A percentile compares a stretch with the other conserved stretches of the same genome.
phyloP scores from a whole-genome alignment of 2,888 invertebrate species.

The Slavum lentiscoides region DNA sequence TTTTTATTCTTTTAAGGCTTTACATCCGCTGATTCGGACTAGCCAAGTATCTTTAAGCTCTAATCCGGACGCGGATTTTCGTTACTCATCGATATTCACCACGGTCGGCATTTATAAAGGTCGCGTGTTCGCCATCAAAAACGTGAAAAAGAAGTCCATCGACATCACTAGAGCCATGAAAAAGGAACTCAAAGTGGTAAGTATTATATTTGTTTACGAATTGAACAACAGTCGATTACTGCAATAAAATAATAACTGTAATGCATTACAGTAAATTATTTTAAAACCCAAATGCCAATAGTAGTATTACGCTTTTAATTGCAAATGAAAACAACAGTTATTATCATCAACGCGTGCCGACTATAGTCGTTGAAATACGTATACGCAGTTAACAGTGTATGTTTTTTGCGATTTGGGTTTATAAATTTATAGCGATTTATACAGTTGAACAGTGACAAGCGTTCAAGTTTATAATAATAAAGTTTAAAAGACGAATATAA shows the following conservation, averaged over 20 bases:
- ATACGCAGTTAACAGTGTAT: no score
- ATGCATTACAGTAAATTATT: no score
- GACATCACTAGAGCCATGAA: conserved; percentile 89
- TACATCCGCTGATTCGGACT: conserved; percentile 70
- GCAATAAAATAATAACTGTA: not conserved
- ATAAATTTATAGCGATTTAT: no score
- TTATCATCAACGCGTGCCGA: no score
- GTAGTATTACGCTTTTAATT: no score
- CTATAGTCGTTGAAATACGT: no score
- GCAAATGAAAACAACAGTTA: no score
- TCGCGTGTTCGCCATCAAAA: conserved; percentile 82
- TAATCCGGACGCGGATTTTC: conserved; percentile 87
- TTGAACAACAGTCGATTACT: not conserved
- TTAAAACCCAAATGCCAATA: no score
- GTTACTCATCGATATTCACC: conserved; percentile 87
- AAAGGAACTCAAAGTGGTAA: conserved; percentile 87
- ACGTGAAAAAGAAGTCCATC: conserved; percentile 80
- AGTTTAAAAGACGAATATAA: no score
- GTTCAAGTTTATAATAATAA: no score
- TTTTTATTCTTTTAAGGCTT: conserved; percentile 44
- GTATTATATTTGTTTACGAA: conserved; percentile 57
- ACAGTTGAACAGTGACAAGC: no score
- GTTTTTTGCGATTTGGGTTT: no score
- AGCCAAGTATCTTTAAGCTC: conserved; percentile 90
- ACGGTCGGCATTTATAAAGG: conserved; percentile 88